Evolutionary conservation across 2,888 invertebrate genomes (phyloP), one percentile per base, ranked within the genome.

Genomic region (Argynnis bischoffii): DNA sequence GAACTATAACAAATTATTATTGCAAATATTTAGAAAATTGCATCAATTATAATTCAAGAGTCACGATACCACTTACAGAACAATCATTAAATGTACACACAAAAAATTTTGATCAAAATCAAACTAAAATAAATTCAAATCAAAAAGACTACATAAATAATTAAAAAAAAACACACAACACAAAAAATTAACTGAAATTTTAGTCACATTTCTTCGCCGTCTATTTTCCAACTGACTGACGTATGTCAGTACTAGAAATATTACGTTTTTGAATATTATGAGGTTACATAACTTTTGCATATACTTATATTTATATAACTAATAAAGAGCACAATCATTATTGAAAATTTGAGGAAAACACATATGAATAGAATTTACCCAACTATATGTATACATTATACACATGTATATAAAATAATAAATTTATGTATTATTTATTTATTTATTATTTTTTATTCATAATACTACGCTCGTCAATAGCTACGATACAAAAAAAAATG

Each of bases 121-220:
- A 83, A 84, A 85, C 82, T 80, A 82, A 82, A 72, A 73, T 60
- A 66, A 79, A 80, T 80, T 79, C 70, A 85, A 85, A 82, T 82
- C 78, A 85, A 82, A 85, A 89, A 88, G 85, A 90, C 89, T 91
- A 91, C 91, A 92, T 91, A 89, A 87, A 88, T 81, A 85, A 53
- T 82, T 85, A 84, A 85, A 18, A 18, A 18, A 87, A 90, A 90
- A 92, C 90, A 92, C 90, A 92, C 86, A 90, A 92, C 91, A 92
- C 90, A 91, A 90, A 91, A 88, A 78, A 83, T 73, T 78, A 84
- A 90, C 89, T 84, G 88, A 87, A 90, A 89, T 89, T 90, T 91
- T 81, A 88, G 85, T 92, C 89, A 92, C 92, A 92, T 92, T 80
- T 82, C 91, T 86, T 79, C 81, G 84, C 85, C 88, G 89, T 89